Evolutionary conservation across 2,888 invertebrate genomes (phyloP), one percentile per base, ranked within the genome.

Genomic region (Phorcus lineatus): DNA sequence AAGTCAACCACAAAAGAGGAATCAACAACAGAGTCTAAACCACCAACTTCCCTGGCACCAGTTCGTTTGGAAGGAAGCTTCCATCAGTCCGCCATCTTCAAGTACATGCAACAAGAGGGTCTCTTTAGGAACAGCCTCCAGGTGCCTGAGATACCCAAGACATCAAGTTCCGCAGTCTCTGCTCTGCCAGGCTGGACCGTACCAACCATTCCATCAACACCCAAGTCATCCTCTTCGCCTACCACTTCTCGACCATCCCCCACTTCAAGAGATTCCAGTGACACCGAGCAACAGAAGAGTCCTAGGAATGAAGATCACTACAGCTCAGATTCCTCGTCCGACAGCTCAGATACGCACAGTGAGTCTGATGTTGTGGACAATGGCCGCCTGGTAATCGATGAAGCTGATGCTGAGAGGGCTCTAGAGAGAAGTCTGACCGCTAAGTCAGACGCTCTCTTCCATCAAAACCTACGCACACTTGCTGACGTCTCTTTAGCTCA

Each of bases 1-100:
- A 95, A 95, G 93, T 40, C 77, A 16, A 40, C 66, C 31, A 74
- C 84, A 9, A 88, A 87, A 81, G 81, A 82, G 77, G 87, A 86
- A 62, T 79, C 86, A 24, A 67, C 79, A 47, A 82, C 83, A 19
- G 78, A 36, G 16, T 31, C 31, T 52, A 74, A 22, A 74, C 55
- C 79, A 40, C 53, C 67, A n/a, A 28, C 66, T 2, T 79, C 78
- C 16, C 19, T 76, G 16, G 31, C 66, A n/a, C 47, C 78, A 53
- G 40, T 57, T n/a, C 40, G 31, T 3, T 28, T 36, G 9, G 78
- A 54, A 17, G 22, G 53, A 13, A 81, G 83, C 31, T 83, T 91
- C 75, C 85, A 88, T 74, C 88, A 89, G 40, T 91, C 91, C 0
- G 88, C 88, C 74, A 87, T 91, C 76, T 92, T 89, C 86, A 92